A percentile compares a stretch with the other conserved stretches of the same genome.
phyloP scores from a whole-genome alignment of 1,140 invertebrate species.

The Littorina saxatilis region DNA sequence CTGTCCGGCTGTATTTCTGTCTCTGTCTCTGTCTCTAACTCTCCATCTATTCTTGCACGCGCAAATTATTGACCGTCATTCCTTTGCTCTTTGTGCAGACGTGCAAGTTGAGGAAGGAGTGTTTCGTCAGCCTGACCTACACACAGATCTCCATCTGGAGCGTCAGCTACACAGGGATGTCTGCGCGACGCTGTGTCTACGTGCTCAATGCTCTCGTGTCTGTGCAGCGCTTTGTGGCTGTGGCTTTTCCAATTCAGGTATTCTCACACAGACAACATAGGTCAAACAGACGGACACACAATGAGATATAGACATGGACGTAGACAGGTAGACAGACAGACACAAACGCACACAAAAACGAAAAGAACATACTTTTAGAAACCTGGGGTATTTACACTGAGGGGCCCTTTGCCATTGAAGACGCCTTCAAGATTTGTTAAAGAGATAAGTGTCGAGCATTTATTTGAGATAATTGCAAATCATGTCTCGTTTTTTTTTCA shows the following conservation, averaged over 20 bases:
- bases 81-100: neutral
- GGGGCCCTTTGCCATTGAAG: no score
- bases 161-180: constrained; percentile 20
- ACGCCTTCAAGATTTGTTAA: no score
- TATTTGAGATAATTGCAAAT: no score
- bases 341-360: neutral
- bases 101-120: neutral
- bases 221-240: constrained; percentile 3
- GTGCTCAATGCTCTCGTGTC: constrained; percentile 13
- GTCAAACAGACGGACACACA: no score
- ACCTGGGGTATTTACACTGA: no score
- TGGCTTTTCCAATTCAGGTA: constrained; percentile 17
- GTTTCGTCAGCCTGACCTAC: neutral
- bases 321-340: no score
- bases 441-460: no score
- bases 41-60: neutral
- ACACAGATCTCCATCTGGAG: constrained; percentile 10
- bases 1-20: no score
- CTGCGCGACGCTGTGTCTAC: neutral
- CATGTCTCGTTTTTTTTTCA: no score
- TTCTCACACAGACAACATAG: no score
- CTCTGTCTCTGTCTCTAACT: neutral
- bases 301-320: no score
- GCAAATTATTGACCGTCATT: neutral
- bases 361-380: no score